phyloP scores from a whole-genome alignment of 2,113 vertebrate genomes.

The Gasterosteus nipponicus region DNA sequence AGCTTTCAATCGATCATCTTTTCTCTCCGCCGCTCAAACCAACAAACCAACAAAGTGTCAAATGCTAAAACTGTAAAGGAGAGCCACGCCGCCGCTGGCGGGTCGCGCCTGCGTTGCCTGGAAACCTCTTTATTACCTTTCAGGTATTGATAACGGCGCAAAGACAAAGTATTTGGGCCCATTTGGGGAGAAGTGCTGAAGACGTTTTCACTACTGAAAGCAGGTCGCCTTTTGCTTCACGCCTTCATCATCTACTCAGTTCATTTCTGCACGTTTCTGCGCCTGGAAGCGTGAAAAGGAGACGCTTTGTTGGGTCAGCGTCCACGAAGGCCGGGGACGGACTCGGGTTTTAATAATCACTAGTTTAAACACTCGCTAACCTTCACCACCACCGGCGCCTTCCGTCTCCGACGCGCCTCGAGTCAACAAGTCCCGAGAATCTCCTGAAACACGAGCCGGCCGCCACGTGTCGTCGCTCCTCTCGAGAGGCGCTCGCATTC shows the following conservation, averaged over 20 bases:
- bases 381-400: background rate
- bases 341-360: no score
- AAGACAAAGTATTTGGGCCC: background rate
- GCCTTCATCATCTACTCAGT: background rate
- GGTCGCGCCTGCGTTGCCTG: constrained; percentile 21
- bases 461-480: constrained; percentile 34
- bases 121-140: constrained; percentile 31
- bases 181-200: background rate
- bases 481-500: constrained; percentile 3
- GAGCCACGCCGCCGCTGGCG: background rate
- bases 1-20: background rate
- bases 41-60: constrained; percentile 11
- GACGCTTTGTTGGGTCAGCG: no score
- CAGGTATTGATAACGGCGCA: constrained; percentile 16
- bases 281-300: no score
- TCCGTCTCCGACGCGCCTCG: background rate
- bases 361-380: background rate
- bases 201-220: background rate
- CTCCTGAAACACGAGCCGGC: background rate
- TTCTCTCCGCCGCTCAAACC: no score
- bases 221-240: background rate
- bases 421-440: no score
- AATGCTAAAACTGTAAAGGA: background rate
- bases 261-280: background rate
- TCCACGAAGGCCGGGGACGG: no score